Conservation (phyloP, 2,113 vertebrate genomes). For the Eulacestoma nigropectus region DNA sequence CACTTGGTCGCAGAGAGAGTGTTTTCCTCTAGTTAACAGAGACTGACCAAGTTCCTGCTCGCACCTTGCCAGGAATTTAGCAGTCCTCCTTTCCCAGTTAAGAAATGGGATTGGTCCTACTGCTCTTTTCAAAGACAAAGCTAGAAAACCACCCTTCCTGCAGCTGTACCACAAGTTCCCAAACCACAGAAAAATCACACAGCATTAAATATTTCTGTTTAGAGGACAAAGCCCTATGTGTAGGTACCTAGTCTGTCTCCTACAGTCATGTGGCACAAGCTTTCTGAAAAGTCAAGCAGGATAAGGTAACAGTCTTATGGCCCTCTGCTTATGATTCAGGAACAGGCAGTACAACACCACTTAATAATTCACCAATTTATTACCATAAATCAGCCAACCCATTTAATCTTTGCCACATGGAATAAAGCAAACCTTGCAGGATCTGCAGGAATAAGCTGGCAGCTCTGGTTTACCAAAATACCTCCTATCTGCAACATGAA, state of each 20-base stretch:
- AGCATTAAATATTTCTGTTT: not conserved
- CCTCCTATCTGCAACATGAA: not conserved
- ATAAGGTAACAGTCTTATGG: not conserved
- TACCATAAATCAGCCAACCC: not conserved
- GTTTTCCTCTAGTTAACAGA: not conserved
- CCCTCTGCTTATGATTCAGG: not conserved
- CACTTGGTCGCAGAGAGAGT: not conserved
- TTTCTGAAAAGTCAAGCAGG: not conserved
- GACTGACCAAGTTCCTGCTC: not conserved
- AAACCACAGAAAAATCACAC: not conserved
- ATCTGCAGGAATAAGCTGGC: not conserved
- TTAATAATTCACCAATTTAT: not conserved
- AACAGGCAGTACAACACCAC: not conserved
- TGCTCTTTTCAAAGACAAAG: not conserved
- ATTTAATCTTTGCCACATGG: not conserved
- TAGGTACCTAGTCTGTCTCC: not conserved
- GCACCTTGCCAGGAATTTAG: not conserved
- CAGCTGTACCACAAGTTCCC: not conserved
- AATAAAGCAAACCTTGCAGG: not conserved
- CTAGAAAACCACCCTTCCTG: not conserved
- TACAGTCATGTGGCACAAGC: not conserved
- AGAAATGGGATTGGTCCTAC: not conserved
- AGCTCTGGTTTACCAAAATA: not conserved
- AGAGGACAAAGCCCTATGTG: rapidly evolving
- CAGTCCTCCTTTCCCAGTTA: not conserved